phyloP scores from a whole-genome alignment of 2,797 vertebrate genomes.

The Neosalanx taihuensis region DNA sequence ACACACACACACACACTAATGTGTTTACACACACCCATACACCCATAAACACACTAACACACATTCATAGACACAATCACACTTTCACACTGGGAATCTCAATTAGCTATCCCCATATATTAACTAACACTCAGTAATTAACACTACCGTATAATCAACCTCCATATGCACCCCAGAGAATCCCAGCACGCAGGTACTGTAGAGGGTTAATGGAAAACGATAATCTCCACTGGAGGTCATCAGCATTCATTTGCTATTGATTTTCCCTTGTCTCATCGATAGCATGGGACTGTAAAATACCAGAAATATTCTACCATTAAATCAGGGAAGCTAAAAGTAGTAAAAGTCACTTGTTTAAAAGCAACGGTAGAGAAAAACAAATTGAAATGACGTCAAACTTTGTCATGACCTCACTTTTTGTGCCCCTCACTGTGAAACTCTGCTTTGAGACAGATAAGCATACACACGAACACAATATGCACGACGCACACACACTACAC shows the following conservation, averaged over 20 bases:
- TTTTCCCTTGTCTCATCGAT: background rate
- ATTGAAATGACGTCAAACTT: background rate
- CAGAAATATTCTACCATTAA: background rate
- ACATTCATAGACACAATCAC: background rate
- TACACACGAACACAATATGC: background rate
- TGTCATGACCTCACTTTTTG: constrained; percentile 15
- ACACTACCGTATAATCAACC: background rate
- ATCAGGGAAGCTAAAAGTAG: background rate
- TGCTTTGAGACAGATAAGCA: background rate
- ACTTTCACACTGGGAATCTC: constrained; percentile 4
- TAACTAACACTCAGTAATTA: constrained; percentile 1
- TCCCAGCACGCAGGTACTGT: background rate
- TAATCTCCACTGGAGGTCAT: background rate
- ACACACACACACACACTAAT: background rate
- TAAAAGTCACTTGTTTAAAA: background rate
- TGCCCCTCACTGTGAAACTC: background rate
- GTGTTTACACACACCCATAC: background rate
- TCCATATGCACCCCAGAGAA: background rate
- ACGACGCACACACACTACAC: background rate
- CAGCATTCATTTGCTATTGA: background rate
- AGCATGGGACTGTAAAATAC: background rate
- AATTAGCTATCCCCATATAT: background rate
- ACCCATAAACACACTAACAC: background rate
- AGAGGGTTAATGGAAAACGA: background rate
- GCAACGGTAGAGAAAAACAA: background rate